Evolutionary conservation across 2,888 invertebrate genomes (phyloP), one percentile per base, ranked within the genome.

Genomic region (Orthonychiurus folsomi): DNA sequence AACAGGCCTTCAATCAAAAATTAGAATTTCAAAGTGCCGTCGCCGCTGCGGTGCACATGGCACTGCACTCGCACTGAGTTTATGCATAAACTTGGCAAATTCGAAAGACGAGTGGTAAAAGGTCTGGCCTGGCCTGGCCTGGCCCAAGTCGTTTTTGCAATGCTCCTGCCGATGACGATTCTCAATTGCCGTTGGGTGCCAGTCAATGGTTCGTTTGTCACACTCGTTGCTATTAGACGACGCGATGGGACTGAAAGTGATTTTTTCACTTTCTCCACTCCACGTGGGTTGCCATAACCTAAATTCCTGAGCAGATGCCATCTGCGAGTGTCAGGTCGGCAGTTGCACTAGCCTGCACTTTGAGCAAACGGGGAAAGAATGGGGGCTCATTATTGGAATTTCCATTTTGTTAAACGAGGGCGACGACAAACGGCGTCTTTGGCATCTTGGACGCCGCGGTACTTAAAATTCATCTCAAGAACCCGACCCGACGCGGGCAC

Each of bases 1-100:
- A 37, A 37, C 15, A 37, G 37, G 9, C 37, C 37, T 37, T 37
- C 37, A 37, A 37, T 37, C 37, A 37, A 37, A 37, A 37, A 37
- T 37, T 37, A 37, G 37, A 37, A 37, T 37, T 37, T 37, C 37
- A 37, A 37, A 37, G 37, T 37, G 37, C n/a, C n/a, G n/a, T n/a
- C n/a, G n/a, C n/a, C n/a, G n/a, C n/a, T n/a, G n/a, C n/a, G n/a
- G n/a, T n/a, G n/a, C n/a, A n/a, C n/a, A n/a, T n/a, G n/a, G n/a
- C n/a, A n/a, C n/a, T n/a, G n/a, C n/a, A n/a, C n/a, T n/a, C n/a
- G n/a, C n/a, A n/a, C n/a, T n/a, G n/a, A n/a, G n/a, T n/a, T n/a
- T n/a, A n/a, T n/a, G n/a, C n/a, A n/a, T n/a, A 37, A 37, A 37
- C 9, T 37, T 5, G 37, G 15, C 9, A 37, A 37, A 37, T 5